Percentiles rank a stretch among this genome's conserved stretches.
phyloP scores from a whole-genome alignment of 2,113 vertebrate genomes.

The Fukomys damarensis region DNA sequence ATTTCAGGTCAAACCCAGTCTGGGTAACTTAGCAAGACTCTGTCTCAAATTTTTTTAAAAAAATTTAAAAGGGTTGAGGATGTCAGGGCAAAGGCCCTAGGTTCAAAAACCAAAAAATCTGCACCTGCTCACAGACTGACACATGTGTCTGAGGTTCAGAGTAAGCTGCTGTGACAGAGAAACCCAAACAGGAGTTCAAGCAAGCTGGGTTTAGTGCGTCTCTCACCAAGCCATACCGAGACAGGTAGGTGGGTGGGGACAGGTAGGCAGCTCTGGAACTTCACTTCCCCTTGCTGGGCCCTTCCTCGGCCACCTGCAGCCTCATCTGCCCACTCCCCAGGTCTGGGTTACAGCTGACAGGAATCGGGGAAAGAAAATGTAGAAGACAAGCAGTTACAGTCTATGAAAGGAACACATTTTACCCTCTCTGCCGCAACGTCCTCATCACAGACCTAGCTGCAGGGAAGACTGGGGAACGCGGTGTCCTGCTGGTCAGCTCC shows the following conservation, averaged over 20 bases:
- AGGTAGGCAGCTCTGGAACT: neutral
- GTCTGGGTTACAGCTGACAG: too few species aligned
- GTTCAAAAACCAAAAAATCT: neutral
- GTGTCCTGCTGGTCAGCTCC: neutral
- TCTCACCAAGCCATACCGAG: neutral
- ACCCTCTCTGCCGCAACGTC: neutral
- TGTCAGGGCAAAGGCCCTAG: neutral
- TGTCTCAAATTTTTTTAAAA: neutral
- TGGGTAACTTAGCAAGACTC: neutral
- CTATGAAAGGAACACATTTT: neutral
- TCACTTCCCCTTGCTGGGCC: accelerated
- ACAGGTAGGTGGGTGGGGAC: neutral
- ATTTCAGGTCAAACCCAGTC: neutral
- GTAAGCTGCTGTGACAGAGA: neutral
- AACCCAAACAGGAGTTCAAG: neutral
- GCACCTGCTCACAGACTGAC: neutral
- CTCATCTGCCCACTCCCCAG: neutral
- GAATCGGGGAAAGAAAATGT: neutral
- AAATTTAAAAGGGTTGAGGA: neutral
- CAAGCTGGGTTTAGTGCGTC: accelerated
- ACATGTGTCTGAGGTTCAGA: neutral
- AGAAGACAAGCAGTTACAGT: neutral
- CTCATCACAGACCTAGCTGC: neutral
- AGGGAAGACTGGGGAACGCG: accelerated
- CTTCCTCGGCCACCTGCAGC: accelerated